Conservation (phyloP, 1,140 invertebrate species). For the Euwallacea similis region DNA sequence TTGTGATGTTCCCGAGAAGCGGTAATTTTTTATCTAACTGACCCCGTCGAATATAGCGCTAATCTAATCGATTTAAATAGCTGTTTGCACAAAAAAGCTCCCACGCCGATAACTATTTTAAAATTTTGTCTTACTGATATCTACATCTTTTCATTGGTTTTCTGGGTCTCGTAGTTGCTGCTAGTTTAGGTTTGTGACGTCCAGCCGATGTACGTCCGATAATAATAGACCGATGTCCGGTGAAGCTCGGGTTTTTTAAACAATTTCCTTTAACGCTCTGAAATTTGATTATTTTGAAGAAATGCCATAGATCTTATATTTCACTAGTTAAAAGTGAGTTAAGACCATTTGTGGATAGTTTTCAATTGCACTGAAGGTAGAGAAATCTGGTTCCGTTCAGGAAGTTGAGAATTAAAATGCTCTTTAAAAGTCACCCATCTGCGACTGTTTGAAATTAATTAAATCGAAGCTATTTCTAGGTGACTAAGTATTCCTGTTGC, state of each 20-base stretch:
- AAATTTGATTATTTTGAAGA: too few species aligned
- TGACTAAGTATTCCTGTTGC: slow-evolving; percentile 21
- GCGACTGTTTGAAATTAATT: slow-evolving; percentile 3
- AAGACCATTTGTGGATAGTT: too few species aligned
- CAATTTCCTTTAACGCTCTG: background rate
- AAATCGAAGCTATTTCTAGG: slow-evolving; percentile 26
- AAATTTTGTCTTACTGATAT: slow-evolving; percentile 30
- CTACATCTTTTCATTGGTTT: slow-evolving; percentile 22
- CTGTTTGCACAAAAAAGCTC: slow-evolving; percentile 29
- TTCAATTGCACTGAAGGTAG: too few species aligned
- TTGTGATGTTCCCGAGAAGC: too few species aligned
- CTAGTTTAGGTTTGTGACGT: slow-evolving; percentile 16
- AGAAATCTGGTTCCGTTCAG: too few species aligned
- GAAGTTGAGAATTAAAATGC: too few species aligned
- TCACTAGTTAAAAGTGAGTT: too few species aligned
- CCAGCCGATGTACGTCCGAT: slow-evolving; percentile 12
- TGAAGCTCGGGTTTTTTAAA: background rate
- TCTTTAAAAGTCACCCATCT: too few species aligned
- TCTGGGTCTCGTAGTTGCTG: background rate
- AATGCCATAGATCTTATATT: too few species aligned
- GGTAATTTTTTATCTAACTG: too few species aligned
- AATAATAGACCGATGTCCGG: slow-evolving; percentile 4
- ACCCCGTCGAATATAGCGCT: too few species aligned
- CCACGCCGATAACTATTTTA: slow-evolving; percentile 22
- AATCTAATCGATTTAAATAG: slow-evolving; percentile 30